A percentile compares a stretch with the other conserved stretches of the same genome.
These are phyloP conservation scores for Dastarcus helophoroides DNA, from an alignment of 2,888 invertebrate genomes.

Conservation along the genomic window DNA sequence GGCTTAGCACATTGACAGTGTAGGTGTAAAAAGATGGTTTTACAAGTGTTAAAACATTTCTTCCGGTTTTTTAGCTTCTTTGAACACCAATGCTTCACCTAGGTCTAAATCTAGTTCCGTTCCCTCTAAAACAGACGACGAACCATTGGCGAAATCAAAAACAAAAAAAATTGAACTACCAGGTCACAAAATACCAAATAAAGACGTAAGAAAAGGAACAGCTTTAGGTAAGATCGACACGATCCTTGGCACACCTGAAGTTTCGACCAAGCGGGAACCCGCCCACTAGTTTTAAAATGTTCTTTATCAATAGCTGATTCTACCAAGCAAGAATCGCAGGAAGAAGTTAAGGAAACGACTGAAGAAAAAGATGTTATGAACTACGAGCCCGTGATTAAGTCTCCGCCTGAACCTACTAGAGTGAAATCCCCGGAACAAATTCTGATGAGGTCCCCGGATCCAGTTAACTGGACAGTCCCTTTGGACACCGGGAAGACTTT, in stretches of 20 bases:
- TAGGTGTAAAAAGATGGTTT: constrained; percentile 8
- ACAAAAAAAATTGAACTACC: constrained; percentile 23
- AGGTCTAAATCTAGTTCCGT: constrained; percentile 54
- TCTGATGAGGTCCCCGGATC: constrained; percentile 85
- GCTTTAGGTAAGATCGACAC: constrained; percentile 33
- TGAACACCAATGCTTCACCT: constrained; percentile 63
- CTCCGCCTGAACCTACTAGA: constrained; percentile 84
- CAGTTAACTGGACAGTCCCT: constrained; percentile 91
- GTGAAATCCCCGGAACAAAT: constrained; percentile 90
- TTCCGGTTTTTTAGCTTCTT: constrained; percentile 56
- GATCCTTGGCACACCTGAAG: constrained; percentile 35
- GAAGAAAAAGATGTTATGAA: constrained; percentile 19
- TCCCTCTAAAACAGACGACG: constrained; percentile 41
- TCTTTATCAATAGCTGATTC: constrained; percentile 10
- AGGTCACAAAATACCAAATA: constrained; percentile 29
- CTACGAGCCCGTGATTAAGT: constrained; percentile 71
- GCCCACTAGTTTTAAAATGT: too few relatives aligned
- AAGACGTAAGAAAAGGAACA: constrained; percentile 30
- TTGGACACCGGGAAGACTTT: constrained; percentile 88
- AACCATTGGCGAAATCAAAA: constrained; percentile 36
- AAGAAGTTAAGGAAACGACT: constrained; percentile 23
- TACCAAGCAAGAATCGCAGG: constrained; percentile 17
- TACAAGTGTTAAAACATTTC: constrained; percentile 22
- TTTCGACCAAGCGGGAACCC: too few relatives aligned
- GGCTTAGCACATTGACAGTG: constrained; percentile 9